Base-by-base conservation (phyloP, 2,797 vertebrate genomes). In the Acanthornis magna region DNA sequence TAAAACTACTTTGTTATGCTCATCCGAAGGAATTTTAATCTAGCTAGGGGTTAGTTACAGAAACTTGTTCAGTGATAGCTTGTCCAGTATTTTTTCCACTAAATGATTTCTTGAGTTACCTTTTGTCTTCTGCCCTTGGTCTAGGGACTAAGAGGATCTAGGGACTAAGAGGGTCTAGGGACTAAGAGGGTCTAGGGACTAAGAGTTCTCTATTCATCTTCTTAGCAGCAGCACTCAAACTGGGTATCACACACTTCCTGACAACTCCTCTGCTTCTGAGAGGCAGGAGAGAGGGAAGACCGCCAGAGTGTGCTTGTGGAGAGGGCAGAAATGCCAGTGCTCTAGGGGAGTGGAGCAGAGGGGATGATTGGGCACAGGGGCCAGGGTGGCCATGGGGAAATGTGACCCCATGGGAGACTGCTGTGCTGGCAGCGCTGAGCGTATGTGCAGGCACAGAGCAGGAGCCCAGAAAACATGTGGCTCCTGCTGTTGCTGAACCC, bases 401-500 rank as follows among this genome's bases (percentile, higher is more conserved):
- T 0, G 6, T 45, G 79, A 47, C 66, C 72, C 66, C 30, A 11
- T 19, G 50, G 61, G 66, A 91, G 14, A 16, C 30, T 45, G 72
- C 85, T 32, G 65, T 2, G 9, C 61, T 89, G 3, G 0, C 48
- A 26, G 63, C 23, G 40, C 76, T 88, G 70, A 48, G 48, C 0
- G 0, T 50, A 7, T 1, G 4, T 40, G 30, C 82, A 83, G 54
- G 47, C 87, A 58, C 2, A 34, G 80, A 81, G 71, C 48, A 3
- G 62, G 83, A 94, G 83, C 63, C 83, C 85, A 76, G 85, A 83
- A 65, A 88, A 94, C 93, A 95, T 91, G 85, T 95, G 93, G 90
- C 67, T 95, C 77, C 94, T 94, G 93, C 93, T 96, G 95, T 93
- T 95, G 88, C 93, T 79, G 85, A 84, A 30, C 92, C 63, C 85